A percentile compares a stretch with the other conserved stretches of the same genome.
Evolutionary conservation across 1,140 invertebrate species (phyloP).

Genomic region (Bathynomus jamesi): DNA sequence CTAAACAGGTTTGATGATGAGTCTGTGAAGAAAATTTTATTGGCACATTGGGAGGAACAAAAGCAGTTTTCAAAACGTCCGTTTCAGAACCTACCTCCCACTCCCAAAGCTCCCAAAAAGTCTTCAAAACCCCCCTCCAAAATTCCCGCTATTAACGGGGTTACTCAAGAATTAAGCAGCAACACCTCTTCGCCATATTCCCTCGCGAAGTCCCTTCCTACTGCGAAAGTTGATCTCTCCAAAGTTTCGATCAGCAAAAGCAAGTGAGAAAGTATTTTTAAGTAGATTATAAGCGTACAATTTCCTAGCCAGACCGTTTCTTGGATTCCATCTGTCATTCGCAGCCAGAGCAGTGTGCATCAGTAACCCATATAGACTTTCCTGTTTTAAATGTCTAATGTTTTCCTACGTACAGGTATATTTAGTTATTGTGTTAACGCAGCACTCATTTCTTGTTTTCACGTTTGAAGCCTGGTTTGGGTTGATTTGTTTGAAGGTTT

Average conservation of each 20-base stretch:
- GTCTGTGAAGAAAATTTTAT: neutral
- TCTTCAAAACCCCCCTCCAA: neutral
- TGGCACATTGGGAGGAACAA: neutral
- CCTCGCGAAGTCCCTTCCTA: neutral
- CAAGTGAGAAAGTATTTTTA: neutral
- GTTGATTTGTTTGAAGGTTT: no score
- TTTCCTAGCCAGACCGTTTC: no score
- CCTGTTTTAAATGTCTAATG: no score
- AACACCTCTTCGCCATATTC: neutral
- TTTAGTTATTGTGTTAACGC: no score
- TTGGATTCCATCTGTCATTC: no score
- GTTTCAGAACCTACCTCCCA: neutral
- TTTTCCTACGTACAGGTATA: no score
- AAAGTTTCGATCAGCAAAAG: neutral
- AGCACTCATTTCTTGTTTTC: no score
- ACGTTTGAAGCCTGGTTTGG: no score
- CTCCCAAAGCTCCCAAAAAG: neutral
- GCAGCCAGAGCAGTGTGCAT: no score
- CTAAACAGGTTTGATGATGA: neutral
- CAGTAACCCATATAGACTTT: no score
- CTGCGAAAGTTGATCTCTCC: neutral
- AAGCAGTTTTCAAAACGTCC: neutral
- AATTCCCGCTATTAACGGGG: neutral
- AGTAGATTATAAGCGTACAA: neutral
- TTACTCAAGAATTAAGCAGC: neutral